Base-by-base conservation (phyloP, 1,140 invertebrate genomes). In the Brachionus paranguensis region DNA sequence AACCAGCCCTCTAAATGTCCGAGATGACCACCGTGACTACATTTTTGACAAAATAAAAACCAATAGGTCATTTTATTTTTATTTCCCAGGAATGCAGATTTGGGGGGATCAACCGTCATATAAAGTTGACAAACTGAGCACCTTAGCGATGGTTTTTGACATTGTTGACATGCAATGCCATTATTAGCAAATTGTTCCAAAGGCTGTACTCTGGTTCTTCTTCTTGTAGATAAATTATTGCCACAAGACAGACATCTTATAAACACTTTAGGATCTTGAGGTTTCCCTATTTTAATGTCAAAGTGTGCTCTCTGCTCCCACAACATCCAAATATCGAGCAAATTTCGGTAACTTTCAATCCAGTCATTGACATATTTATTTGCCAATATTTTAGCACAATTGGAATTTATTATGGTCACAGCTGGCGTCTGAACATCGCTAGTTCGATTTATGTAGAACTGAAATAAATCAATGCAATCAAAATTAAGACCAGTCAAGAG, bases 21-120 rank as follows among this genome's bases (percentile, higher is more conserved):
- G 1, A 64, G 37, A 64, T 81, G 78, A 64, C 78, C 78, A 43
- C 78, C 78, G 64, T 81, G 78, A 47, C 78, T 68, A 64, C 78
- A 81, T 12, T 81, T 81, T 47, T 81, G 78, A 64, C 78, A 81
- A 64, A 81, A 81, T 29, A 68, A 64, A 81, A 81, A 81, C 53
- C 53, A 81, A 60, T 14, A 47, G 27, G n/a, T 45, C 78, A 81
- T 81, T 43, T 64, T 81, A 47, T 81, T 41, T 64, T 60, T 81
- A 4, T 50, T 50, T 41, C 70, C 70, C 11, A 50, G 24, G 33
- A 64, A 81, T 14, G 41, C 41, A 11, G 78, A 81, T 64, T 81
- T 81, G 11, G 78, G 53, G 3, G 78, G 78, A 81, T 81, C 78
- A 20, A 81, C 53, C 24, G 78, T 64, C 78, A 81, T 81, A 33